Evolutionary conservation across 2,888 invertebrate species (phyloP).

Genomic region (Drosophila sordidula): DNA sequence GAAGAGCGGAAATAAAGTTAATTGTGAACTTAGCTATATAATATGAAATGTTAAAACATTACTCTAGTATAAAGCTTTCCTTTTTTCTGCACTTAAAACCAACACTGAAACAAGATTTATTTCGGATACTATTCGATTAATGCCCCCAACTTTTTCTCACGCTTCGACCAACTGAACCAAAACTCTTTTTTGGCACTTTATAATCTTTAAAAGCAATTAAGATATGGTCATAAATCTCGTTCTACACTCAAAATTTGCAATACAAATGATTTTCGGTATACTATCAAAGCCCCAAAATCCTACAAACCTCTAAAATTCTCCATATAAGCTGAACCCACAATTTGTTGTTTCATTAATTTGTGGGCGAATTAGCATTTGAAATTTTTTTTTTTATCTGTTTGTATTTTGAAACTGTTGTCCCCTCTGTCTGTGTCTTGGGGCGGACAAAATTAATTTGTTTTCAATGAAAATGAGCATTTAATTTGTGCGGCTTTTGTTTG

Average conservation of each 20-base stretch:
- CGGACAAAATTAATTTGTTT: conserved; percentile 58
- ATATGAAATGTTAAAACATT: no score
- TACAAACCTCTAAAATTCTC: conserved; percentile 11
- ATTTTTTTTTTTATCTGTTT: conserved; percentile 7
- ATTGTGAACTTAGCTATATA: background rate
- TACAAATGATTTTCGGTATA: conserved; percentile 52
- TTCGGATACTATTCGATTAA: background rate
- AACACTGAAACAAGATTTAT: background rate
- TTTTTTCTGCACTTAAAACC: background rate
- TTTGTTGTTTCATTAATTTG: conserved; percentile 23
- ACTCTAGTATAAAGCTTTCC: no score
- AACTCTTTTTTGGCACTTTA: conserved; percentile 7
- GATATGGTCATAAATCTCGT: conserved; percentile 28
- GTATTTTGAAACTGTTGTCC: conserved; percentile 4
- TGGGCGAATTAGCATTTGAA: conserved; percentile 48
- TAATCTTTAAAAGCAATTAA: conserved; percentile 38
- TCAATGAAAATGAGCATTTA: conserved; percentile 65
- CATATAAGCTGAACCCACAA: conserved; percentile 12
- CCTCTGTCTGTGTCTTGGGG: background rate
- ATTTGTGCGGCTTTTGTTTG: conserved; percentile 53
- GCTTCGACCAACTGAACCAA: background rate
- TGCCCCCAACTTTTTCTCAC: conserved; percentile 28
- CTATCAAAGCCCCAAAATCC: conserved; percentile 19
- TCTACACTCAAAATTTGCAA: conserved; percentile 57
- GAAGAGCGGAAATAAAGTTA: conserved; percentile 4